These are phyloP conservation scores for Pogoniulus pusillus DNA, from an alignment of 2,797 vertebrate species.

Conservation along the genomic window DNA sequence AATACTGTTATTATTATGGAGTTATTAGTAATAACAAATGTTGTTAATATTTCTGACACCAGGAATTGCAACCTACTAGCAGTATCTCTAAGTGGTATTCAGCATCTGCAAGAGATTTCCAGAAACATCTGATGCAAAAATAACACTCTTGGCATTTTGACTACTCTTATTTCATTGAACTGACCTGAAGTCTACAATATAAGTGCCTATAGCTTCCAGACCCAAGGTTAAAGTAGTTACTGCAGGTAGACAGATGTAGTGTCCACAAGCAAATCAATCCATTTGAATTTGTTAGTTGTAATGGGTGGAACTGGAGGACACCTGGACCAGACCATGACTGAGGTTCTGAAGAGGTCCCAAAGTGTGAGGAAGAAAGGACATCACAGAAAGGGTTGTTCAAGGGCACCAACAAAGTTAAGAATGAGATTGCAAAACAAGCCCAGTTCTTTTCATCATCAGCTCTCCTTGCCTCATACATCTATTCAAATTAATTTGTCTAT, in stretches of 20 bases:
- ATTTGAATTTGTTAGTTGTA: neutral
- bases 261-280: neutral
- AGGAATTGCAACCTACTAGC: neutral
- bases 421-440: neutral
- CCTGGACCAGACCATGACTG: neutral
- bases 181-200: neutral
- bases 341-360: neutral
- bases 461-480: neutral
- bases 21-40: neutral
- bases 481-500: neutral
- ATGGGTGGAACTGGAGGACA: neutral
- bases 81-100: neutral
- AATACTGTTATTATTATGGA: neutral
- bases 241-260: neutral
- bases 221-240: neutral
- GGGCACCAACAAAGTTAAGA: neutral
- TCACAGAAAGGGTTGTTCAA: accelerated
- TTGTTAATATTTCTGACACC: neutral
- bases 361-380: neutral
- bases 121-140: slow-evolving; percentile 11
- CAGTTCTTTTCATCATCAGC: neutral
- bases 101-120: neutral
- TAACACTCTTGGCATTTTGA: slow-evolving; percentile 25
- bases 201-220: neutral
- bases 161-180: neutral